These are phyloP conservation scores for Ladona fulva DNA, from an alignment of 1,140 invertebrate genomes.

Conservation along the genomic window DNA sequence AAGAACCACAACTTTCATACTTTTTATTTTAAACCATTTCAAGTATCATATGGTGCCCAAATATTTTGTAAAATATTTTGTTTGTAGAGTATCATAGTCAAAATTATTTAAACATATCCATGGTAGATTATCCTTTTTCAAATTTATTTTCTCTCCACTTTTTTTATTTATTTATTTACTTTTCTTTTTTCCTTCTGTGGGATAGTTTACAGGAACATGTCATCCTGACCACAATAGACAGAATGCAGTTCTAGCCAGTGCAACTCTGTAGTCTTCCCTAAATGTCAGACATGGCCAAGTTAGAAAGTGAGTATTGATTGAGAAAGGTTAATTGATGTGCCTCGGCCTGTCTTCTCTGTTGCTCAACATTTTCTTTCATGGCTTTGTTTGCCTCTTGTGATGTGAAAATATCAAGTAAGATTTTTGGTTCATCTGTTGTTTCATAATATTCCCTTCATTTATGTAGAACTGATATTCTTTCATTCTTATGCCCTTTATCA, in stretches of 20 bases:
- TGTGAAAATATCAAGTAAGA: neutral
- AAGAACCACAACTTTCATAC: no score
- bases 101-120: no score
- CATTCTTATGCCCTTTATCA: neutral
- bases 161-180: neutral
- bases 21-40: no score
- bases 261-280: slow-evolving; percentile 8
- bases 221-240: neutral
- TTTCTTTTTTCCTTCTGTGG: slow-evolving; percentile 2
- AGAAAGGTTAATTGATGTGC: neutral
- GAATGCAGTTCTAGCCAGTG: slow-evolving; percentile 3
- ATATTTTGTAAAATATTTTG: no score
- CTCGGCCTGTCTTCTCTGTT: neutral
- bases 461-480: neutral
- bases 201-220: slow-evolving; percentile 6
- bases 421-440: neutral
- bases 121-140: no score
- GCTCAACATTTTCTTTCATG: neutral
- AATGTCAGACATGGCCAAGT: slow-evolving; percentile 8
- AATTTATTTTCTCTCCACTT: neutral
- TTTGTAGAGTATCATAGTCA: no score
- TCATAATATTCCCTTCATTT: neutral
- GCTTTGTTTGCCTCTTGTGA: neutral
- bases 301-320: slow-evolving; percentile 6
- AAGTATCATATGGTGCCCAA: no score